A percentile compares a stretch with the other conserved stretches of the same genome.
These are phyloP conservation scores for Peromyscus melanophrys DNA, from an alignment of 2,797 vertebrate species.

Conservation along the genomic window DNA sequence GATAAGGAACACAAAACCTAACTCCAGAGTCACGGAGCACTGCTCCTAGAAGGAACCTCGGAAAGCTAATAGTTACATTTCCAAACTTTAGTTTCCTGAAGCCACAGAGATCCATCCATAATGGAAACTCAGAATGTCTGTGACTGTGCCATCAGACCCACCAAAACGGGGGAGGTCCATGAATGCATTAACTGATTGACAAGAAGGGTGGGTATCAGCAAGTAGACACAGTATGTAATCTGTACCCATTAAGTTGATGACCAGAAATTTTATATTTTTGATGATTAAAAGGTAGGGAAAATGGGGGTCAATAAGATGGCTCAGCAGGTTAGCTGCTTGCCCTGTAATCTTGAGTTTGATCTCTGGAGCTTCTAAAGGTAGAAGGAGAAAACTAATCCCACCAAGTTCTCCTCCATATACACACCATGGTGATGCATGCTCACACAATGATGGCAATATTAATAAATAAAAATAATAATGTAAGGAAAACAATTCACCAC, in stretches of 20 bases:
- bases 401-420: background rate
- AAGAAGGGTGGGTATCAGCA: background rate
- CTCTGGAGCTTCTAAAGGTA: background rate
- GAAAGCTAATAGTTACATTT: background rate
- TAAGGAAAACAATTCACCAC: slow-evolving; percentile 12
- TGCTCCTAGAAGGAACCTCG: background rate
- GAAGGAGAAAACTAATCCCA: background rate
- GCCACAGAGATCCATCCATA: background rate
- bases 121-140: background rate
- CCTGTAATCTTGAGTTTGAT: background rate
- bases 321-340: background rate
- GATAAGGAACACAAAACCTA: slow-evolving; percentile 17
- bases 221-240: background rate
- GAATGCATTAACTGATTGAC: background rate
- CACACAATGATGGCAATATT: background rate
- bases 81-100: background rate
- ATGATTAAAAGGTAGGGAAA: slow-evolving; percentile 4
- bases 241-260: background rate
- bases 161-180: background rate
- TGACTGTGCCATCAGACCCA: background rate
- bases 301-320: background rate
- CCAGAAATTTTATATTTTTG: background rate
- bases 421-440: background rate
- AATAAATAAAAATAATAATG: background rate
- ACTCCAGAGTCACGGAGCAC: background rate